Percentiles rank a stretch among this genome's conserved stretches.
Conservation (phyloP, 2,888 invertebrate species). For the Ephialtes manifestator region DNA sequence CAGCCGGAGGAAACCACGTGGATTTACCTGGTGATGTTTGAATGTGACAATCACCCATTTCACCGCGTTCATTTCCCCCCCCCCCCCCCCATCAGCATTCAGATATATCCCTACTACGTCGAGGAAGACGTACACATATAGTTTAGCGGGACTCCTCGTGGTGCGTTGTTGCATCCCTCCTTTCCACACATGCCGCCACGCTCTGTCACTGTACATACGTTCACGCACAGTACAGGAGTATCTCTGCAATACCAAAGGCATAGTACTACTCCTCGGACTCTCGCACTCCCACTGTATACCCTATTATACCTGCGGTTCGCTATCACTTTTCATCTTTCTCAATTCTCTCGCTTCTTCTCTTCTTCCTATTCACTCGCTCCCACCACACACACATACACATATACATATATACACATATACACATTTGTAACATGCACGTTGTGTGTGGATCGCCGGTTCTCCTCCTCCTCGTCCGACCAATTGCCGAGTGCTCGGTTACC, state of each 20-base stretch:
- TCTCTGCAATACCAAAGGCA: slow-evolving; percentile 2
- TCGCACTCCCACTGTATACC: background rate
- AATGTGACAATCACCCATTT: slow-evolving; percentile 25
- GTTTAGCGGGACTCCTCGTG: slow-evolving; percentile 28
- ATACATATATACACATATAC: background rate
- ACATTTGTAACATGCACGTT: slow-evolving; percentile 32
- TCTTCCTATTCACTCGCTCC: slow-evolving; percentile 33
- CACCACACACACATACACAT: slow-evolving; percentile 1
- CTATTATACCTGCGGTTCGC: slow-evolving; percentile 1
- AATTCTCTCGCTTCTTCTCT: slow-evolving; percentile 27
- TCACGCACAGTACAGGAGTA: background rate
- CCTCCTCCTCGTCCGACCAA: slow-evolving; percentile 74
- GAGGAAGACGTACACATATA: background rate
- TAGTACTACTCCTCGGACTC: slow-evolving; percentile 18
- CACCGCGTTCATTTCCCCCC: background rate
- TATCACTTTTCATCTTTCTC: slow-evolving; percentile 37
- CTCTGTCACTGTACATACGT: slow-evolving; percentile 5
- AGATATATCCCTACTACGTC: background rate
- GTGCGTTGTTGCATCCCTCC: slow-evolving; percentile 6
- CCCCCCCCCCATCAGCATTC: too few species aligned
- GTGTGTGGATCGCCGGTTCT: slow-evolving; percentile 59
- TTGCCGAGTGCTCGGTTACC: slow-evolving; percentile 78
- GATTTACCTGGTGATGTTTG: slow-evolving; percentile 31
- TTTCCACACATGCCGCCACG: background rate
- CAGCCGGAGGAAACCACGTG: slow-evolving; percentile 61